Conservation (phyloP, 53 echinoderm and acorn worm genomes). For the Mesocentrotus franciscanus region DNA sequence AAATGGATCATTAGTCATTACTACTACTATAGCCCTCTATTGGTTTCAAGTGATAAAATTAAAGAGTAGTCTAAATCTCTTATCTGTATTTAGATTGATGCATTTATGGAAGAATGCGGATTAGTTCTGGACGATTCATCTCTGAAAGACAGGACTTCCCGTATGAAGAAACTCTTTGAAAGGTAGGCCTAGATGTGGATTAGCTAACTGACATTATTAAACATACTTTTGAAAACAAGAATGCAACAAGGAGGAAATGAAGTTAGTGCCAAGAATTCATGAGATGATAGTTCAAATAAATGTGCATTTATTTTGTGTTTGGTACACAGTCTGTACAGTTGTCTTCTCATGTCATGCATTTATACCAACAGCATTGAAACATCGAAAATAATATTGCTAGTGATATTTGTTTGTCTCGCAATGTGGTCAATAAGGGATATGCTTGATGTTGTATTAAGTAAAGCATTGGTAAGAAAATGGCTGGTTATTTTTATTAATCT, state of each 20-base stretch:
- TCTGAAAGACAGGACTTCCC: conserved; percentile 53
- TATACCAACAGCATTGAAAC: background rate
- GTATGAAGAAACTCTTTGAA: conserved; percentile 62
- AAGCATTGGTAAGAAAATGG: background rate
- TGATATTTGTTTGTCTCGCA: too few species aligned
- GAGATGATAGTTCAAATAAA: too few species aligned
- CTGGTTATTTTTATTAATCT: background rate
- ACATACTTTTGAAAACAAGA: background rate
- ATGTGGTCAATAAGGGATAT: too few species aligned
- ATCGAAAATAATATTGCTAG: too few species aligned
- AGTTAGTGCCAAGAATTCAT: too few species aligned
- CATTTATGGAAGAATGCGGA: conserved; percentile 62
- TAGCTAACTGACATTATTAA: background rate
- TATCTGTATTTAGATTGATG: conserved; percentile 56
- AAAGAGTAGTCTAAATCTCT: too few species aligned
- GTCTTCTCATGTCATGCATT: background rate
- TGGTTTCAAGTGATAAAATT: too few species aligned
- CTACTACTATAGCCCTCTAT: too few species aligned
- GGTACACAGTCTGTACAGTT: background rate
- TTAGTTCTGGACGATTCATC: conserved; percentile 53
- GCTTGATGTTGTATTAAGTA: background rate
- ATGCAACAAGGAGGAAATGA: too few species aligned
- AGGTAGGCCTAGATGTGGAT: conserved; percentile 7
- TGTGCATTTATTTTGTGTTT: too few species aligned
- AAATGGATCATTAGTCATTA: too few species aligned